Conservation (phyloP, 2,797 vertebrate species). For the Hyperoplus immaculatus region DNA sequence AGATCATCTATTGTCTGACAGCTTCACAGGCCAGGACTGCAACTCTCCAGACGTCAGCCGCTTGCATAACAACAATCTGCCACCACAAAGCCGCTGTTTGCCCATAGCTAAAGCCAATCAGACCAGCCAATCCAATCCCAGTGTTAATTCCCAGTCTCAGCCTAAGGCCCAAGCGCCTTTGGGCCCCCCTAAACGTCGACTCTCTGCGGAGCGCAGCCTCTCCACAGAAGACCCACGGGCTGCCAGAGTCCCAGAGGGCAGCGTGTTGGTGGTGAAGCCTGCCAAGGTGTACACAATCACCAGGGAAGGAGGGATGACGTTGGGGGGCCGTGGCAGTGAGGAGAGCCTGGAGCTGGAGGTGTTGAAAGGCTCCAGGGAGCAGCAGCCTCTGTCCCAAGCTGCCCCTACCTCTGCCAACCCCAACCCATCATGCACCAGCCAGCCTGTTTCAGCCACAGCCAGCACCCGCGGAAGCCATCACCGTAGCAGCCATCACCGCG, state of each 20-base stretch:
- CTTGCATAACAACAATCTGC: slow-evolving; percentile 81
- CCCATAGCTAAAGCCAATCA: slow-evolving; percentile 69
- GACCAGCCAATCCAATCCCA: slow-evolving; percentile 53
- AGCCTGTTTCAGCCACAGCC: slow-evolving; percentile 58
- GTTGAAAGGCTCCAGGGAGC: slow-evolving; percentile 86
- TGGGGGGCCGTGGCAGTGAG: slow-evolving; percentile 86
- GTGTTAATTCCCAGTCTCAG: slow-evolving; percentile 46
- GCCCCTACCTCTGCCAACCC: slow-evolving; percentile 15
- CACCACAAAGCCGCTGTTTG: slow-evolving; percentile 71
- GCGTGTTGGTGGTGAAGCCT: slow-evolving; percentile 80
- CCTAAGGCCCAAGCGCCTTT: slow-evolving; percentile 81
- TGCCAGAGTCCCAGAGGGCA: slow-evolving; percentile 70
- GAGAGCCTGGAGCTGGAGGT: slow-evolving; percentile 93
- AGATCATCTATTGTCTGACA: slow-evolving; percentile 95
- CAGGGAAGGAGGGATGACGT: slow-evolving; percentile 88
- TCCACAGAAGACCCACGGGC: slow-evolving; percentile 83
- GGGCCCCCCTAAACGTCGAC: slow-evolving; percentile 89
- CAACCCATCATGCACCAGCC: slow-evolving; percentile 67
- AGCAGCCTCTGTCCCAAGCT: slow-evolving; percentile 57
- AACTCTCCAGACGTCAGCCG: slow-evolving; percentile 86
- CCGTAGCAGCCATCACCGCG: slow-evolving; percentile 72
- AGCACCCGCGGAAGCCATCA: slow-evolving; percentile 53
- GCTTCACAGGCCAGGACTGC: slow-evolving; percentile 88
- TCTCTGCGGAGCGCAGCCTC: slow-evolving; percentile 89
- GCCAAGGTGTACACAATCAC: slow-evolving; percentile 94